Evolutionary conservation across 1,140 invertebrate genomes (phyloP), one percentile per base, ranked within the genome.

Genomic region (Drosophila repletoides): DNA sequence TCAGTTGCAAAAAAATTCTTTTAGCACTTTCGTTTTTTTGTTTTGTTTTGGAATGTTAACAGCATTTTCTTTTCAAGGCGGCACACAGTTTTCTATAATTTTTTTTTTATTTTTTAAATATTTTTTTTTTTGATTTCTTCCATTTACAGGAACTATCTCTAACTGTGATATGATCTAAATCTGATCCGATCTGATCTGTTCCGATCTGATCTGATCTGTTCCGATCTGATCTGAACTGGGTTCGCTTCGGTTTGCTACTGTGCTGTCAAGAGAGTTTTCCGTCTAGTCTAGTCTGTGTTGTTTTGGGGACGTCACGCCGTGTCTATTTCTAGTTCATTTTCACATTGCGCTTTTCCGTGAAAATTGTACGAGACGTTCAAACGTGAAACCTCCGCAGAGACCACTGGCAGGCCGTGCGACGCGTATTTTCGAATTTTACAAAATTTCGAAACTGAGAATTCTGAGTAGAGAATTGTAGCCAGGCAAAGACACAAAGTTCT

Each of bases 311-410:
- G 79, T 84, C 79, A 84, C 79, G 79, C 74, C 79, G 83, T 67
- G 77, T 74, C 79, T 84, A 84, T 84, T 86, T 84, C 74, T 84
- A 84, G 71, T 84, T 66, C 80, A 58, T 75, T 88, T 88, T 88
- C 74, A 79, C 79, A 86, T 84, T 86, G 80, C 75, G 79, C 80
- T 84, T 87, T 84, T 75, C 81, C 81, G 80, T 86, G 81, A 53
- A 86, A 67, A 80, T 86, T 63, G 53, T 75, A 45, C 72, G 71
- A 76, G 72, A 88, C 88, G 88, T 89, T 89, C 86, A 77, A 84
- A 89, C 86, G 88, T 89, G 84, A 89, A 89, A 89, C 88, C 88
- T 89, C 88, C 88, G 88, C 84, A 88, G 88, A 89, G 88, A 89
- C 81, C 88, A 89, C 88, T 89, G 86, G 83, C 53, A 69, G 40